Percentiles rank a stretch among this genome's conserved stretches.
phyloP scores from a whole-genome alignment of 2,113 vertebrate species.

The Sclerurus mexicanus region DNA sequence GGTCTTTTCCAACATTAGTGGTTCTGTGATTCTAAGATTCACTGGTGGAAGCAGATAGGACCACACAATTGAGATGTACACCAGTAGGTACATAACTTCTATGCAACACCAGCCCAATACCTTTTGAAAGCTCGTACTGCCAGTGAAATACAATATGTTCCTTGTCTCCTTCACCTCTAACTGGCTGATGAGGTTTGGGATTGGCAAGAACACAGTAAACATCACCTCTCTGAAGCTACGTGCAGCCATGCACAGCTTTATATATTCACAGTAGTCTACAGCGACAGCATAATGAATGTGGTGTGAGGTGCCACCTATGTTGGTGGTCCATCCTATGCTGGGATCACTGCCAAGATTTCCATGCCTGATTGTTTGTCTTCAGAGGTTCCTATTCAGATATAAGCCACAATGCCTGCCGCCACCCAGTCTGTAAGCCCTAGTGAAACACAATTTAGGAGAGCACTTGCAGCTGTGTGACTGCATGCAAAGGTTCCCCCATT shows the following conservation, averaged over 20 bases:
- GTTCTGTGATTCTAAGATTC: background rate
- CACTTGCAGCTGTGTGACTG: background rate
- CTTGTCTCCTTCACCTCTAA: background rate
- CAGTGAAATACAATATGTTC: background rate
- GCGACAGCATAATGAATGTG: accelerated
- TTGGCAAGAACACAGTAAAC: background rate
- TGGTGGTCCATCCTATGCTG: too few species aligned
- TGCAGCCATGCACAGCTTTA: background rate
- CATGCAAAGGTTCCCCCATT: too few species aligned
- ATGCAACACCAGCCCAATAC: background rate
- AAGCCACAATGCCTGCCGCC: background rate
- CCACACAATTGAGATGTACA: background rate
- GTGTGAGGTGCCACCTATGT: accelerated
- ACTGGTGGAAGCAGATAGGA: background rate
- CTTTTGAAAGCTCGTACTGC: background rate
- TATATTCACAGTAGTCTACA: background rate
- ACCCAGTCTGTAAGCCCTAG: background rate
- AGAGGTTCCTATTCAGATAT: background rate
- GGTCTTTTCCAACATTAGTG: background rate
- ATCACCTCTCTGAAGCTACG: background rate
- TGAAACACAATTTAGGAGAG: background rate
- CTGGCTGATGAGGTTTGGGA: background rate
- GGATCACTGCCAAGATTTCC: background rate
- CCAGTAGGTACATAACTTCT: background rate
- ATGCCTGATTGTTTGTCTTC: background rate